Percentiles rank a stretch among this genome's conserved stretches.
These are phyloP conservation scores for Vulpes ferrilata DNA, from an alignment of 2,113 vertebrate species.

Conservation along the genomic window DNA sequence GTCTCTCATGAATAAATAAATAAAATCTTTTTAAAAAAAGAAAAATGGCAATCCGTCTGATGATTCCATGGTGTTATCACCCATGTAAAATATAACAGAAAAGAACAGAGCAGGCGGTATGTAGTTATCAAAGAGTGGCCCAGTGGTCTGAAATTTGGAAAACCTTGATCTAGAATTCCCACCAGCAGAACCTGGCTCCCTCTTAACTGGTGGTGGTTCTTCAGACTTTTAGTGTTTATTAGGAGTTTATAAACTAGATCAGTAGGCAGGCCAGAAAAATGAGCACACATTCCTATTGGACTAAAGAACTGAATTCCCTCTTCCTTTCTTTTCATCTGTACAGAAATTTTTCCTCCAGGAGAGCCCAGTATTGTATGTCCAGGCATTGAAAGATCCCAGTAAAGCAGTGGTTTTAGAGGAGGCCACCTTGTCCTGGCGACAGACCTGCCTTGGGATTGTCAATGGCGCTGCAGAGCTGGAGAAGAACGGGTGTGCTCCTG, in stretches of 20 bases:
- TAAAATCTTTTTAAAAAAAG: background rate
- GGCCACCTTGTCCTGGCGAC: constrained; percentile 24
- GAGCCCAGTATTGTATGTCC: constrained; percentile 22
- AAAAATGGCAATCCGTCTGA: background rate
- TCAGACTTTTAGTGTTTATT: background rate
- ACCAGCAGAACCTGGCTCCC: background rate
- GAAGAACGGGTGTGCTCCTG: fast-evolving
- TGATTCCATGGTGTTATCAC: background rate
- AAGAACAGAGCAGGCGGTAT: too few species aligned
- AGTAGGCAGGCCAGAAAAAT: background rate
- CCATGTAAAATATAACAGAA: background rate
- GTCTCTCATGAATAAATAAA: too few species aligned
- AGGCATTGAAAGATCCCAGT: constrained; percentile 17
- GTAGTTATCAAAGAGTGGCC: too few species aligned
- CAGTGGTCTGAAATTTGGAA: background rate
- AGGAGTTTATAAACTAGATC: background rate
- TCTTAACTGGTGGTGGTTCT: background rate
- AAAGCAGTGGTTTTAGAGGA: constrained; percentile 30
- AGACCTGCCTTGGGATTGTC: background rate
- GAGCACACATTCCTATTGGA: background rate
- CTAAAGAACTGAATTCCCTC: background rate
- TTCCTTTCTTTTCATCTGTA: background rate
- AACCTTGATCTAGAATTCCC: background rate
- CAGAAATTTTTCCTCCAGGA: constrained; percentile 68
- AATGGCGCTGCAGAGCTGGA: background rate